Evolutionary conservation across 35 echinoderm and acorn worm genomes (phyloP).

Genomic region (Eucidaris tribuloides): DNA sequence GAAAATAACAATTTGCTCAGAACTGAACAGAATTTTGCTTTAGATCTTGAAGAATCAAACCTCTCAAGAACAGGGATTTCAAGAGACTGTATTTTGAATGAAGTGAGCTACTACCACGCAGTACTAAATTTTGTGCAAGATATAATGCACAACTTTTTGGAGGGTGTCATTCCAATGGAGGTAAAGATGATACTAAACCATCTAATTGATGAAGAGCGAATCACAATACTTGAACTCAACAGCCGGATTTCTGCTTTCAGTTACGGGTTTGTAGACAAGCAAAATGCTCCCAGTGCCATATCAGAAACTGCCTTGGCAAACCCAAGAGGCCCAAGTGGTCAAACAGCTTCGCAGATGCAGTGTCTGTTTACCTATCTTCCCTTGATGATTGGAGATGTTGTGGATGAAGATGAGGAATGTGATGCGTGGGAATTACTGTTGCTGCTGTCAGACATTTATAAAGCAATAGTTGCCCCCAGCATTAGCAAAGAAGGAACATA

Average conservation of each 20-base stretch:
- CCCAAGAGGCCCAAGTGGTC: neutral
- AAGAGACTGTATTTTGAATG: neutral
- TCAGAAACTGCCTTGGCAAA: neutral
- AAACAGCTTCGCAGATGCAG: neutral
- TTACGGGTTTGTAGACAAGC: neutral
- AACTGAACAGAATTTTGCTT: neutral
- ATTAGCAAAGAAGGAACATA: neutral
- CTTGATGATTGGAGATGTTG: neutral
- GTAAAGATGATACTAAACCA: neutral
- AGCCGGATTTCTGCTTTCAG: neutral
- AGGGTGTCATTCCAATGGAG: neutral
- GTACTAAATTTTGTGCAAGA: neutral
- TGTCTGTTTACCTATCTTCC: neutral
- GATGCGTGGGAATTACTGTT: neutral
- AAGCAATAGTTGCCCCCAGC: neutral
- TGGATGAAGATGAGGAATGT: neutral
- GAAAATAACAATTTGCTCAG: neutral
- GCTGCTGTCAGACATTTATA: neutral
- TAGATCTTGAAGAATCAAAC: neutral
- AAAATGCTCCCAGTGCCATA: neutral
- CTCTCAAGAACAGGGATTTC: constrained; percentile 2
- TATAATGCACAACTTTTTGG: constrained; percentile 22
- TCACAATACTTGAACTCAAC: neutral
- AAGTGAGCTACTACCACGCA: constrained; percentile 3
- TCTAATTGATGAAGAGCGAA: neutral